Evolutionary conservation across 2,113 vertebrate genomes (phyloP), one percentile per base, ranked within the genome.

Genomic region (Neomonachus schauinslandi): DNA sequence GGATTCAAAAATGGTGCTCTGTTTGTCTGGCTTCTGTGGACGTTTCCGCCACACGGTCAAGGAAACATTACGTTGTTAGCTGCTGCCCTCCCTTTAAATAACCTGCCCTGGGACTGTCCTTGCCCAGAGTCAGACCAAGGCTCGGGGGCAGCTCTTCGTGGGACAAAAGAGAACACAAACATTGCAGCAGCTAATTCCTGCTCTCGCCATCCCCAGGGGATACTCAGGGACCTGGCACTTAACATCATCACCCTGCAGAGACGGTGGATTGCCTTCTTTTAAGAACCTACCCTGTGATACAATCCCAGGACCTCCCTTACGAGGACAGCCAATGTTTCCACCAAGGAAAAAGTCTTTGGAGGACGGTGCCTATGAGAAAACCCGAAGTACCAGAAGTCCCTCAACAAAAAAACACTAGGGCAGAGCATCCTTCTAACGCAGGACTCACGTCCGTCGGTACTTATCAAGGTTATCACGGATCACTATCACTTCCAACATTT

Each of bases 71-170:
- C 84, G 95, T 90, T 16, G 85, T 63, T 55, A 91, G 63, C 28
- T 79, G 21, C 26, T 94, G 83, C 86, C 92, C 72, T 97, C 12
- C 67, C 71, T 98, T 94, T 94, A 97, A 98, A 95, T 94, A 97
- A 95, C 90, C 86, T 96, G 86, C 65, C 61, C 80, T 90, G 93
- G 96, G 95, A 98, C 10, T 0, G 10, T 26, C 71, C 93, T 95
- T 69, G 97, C 72, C 51, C 39, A 93, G 95, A 74, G 57, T 81
- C 53, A 94, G 97, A 94, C 71, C 80, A 95, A 61, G 83, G 28
- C 69, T 61, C 24, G 7, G 7, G 98, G 97, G 77, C 15, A 88
- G 67, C 87, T 72, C 57, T 5, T 24, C 69, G 39, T 65, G 97
- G 74, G 94, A 87, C 82, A 79, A 67, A 94, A 84, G 95, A 77